These are phyloP conservation scores for Pardosa pseudoannulata DNA, from an alignment of 2,888 invertebrate genomes.

Conservation along the genomic window DNA sequence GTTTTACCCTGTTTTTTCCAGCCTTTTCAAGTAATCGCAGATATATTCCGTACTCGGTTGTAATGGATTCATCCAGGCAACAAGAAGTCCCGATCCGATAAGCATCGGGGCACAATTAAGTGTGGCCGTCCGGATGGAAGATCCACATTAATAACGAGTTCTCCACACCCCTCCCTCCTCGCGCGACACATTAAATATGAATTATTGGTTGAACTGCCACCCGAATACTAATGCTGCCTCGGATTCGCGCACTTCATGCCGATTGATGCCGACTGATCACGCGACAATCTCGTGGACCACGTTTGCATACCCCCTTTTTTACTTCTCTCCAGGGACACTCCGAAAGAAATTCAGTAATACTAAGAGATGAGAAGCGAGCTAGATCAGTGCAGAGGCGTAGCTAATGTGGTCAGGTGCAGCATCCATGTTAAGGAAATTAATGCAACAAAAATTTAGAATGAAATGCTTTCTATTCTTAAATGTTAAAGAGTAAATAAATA, in stretches of 20 bases:
- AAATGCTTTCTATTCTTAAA: too few species aligned
- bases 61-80: background rate
- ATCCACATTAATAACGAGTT: conserved; percentile 50
- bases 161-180: conserved; percentile 23
- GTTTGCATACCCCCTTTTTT: too few species aligned
- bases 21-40: background rate
- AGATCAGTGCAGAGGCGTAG: too few species aligned
- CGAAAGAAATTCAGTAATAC: too few species aligned
- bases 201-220: conserved; percentile 14
- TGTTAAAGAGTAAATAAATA: too few species aligned
- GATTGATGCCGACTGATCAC: background rate
- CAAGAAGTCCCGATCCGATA: background rate
- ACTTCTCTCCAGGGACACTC: too few species aligned
- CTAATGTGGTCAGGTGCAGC: too few species aligned
- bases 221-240: background rate
- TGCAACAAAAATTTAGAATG: too few species aligned
- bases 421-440: too few species aligned
- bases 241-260: background rate
- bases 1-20: too few species aligned
- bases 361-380: too few species aligned
- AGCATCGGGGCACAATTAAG: background rate
- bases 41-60: background rate
- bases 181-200: conserved; percentile 53
- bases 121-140: background rate
- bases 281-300: background rate